Percentiles rank a stretch among this genome's conserved stretches.
Conservation (phyloP, 2,113 vertebrate species). For the Bos indicus region DNA sequence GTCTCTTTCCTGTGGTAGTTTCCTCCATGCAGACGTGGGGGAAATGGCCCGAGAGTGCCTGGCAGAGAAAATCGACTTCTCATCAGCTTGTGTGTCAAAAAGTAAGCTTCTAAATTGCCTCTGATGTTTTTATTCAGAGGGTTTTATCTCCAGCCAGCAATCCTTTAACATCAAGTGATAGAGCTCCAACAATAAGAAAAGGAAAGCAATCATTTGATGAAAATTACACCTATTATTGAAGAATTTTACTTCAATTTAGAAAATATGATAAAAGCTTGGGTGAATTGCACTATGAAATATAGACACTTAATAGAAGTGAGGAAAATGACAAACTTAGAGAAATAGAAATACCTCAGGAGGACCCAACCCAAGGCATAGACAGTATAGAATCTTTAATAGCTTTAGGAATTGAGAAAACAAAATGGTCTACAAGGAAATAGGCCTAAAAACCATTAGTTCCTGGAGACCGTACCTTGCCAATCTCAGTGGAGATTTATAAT, state of each 20-base stretch:
- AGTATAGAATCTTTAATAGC: neutral
- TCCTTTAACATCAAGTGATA: neutral
- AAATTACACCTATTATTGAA: constrained; percentile 58
- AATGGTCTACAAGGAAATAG: neutral
- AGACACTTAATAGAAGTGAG: neutral
- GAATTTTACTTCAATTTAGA: constrained; percentile 38
- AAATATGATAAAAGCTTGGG: constrained; percentile 39
- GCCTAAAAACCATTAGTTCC: neutral
- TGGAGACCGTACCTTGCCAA: neutral
- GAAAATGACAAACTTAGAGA: constrained; percentile 16
- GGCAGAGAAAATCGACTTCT: neutral
- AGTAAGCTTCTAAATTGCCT: neutral
- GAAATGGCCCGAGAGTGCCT: neutral
- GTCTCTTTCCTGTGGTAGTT: neutral
- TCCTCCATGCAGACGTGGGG: neutral
- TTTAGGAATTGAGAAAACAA: neutral
- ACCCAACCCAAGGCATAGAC: neutral
- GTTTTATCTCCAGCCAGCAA: neutral
- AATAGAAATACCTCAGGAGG: neutral
- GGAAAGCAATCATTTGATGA: constrained; percentile 18
- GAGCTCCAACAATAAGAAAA: neutral
- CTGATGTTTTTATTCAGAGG: neutral
- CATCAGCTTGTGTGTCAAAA: neutral
- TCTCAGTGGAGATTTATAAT: neutral
- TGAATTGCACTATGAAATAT: constrained; percentile 29